These are phyloP conservation scores for Drosophila lini DNA, from an alignment of 1,140 invertebrate species.

Conservation along the genomic window DNA sequence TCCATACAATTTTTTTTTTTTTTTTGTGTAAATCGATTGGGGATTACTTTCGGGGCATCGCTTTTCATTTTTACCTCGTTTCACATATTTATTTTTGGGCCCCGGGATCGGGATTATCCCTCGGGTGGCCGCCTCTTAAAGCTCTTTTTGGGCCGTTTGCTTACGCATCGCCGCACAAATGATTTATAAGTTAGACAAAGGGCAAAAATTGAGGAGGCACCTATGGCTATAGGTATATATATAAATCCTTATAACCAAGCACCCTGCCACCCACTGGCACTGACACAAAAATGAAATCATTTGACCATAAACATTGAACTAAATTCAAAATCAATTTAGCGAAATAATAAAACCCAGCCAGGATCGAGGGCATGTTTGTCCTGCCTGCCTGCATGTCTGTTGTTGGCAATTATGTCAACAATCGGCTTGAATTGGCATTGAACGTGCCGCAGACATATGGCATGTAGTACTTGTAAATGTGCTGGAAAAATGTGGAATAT, in stretches of 20 bases:
- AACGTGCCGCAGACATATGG: slow-evolving; percentile 22
- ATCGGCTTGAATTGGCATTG: slow-evolving; percentile 41
- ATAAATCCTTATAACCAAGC: not conserved
- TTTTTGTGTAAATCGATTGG: slow-evolving; percentile 76
- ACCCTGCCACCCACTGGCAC: slow-evolving; percentile 5
- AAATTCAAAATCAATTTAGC: slow-evolving; percentile 83
- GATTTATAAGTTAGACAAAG: slow-evolving; percentile 79
- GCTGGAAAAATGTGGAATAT: slow-evolving; percentile 12
- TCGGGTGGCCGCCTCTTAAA: slow-evolving; percentile 24
- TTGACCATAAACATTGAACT: slow-evolving; percentile 82
- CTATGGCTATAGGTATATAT: not conserved
- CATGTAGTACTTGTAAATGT: slow-evolving; percentile 10
- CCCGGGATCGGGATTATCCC: slow-evolving; percentile 56
- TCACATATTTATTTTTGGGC: slow-evolving; percentile 73
- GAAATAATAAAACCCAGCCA: slow-evolving; percentile 74
- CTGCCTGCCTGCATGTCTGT: slow-evolving; percentile 25
- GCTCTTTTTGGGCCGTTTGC: slow-evolving; percentile 52
- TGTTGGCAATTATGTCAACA: slow-evolving; percentile 64
- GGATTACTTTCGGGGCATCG: slow-evolving; percentile 71
- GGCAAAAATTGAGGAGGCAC: slow-evolving; percentile 62
- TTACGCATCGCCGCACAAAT: slow-evolving; percentile 77
- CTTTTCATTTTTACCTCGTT: slow-evolving; percentile 81
- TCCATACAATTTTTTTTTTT: slow-evolving; percentile 25
- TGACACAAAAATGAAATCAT: slow-evolving; percentile 80
- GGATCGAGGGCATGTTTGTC: slow-evolving; percentile 25